Base-by-base conservation (phyloP, 2,113 vertebrate genomes). In the Picathartes gymnocephalus region DNA sequence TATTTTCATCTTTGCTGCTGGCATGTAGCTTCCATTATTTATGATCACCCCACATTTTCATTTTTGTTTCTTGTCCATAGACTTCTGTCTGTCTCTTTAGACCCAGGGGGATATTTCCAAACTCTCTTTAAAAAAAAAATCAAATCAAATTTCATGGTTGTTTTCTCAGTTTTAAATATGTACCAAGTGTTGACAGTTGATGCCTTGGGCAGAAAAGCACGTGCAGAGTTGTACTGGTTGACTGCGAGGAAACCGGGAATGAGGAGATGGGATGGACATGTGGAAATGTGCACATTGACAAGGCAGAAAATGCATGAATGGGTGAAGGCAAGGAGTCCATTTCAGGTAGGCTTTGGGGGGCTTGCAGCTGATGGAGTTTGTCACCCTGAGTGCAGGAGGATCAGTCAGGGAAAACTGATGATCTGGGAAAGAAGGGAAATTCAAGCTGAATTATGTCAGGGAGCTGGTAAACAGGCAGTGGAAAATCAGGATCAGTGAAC, bases 201-300 rank as follows among this genome's bases (percentile, higher is more conserved):
- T 96, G 95, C 96, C 95, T 95, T 79, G 69, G 95, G 96, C 95
- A 95, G 78, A 91, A 97, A 91, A 82, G 78, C 72, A 39, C 27
- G 57, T 86, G 58, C 90, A 85, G 90, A 94, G 57, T 64, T 70
- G 31, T 73, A 4, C 61, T 81, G 80, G 47, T 23, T 80, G 78
- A 27, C 50, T 84, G 86, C 13, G 11, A 84, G 78, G 54, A 61
- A 74, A 5, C n/a, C 22, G 11, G 2, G 80, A 66, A 24, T 4
- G 53, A 80, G 88, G 56, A 56, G 56, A 10, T n/a, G 79, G 80
- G 81, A 62, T 77, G 76, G 86, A 73, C 9, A 10, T 18, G 81
- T 76, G 81, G 72, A 77, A 65, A 72, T 86, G 71, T 86, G 62
- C 10, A 5, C 11, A 27, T 13, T 66, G 78, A 76, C 27, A 61